Conservation (phyloP, 2,888 invertebrate species). For the Ischnus inquisitorius region DNA sequence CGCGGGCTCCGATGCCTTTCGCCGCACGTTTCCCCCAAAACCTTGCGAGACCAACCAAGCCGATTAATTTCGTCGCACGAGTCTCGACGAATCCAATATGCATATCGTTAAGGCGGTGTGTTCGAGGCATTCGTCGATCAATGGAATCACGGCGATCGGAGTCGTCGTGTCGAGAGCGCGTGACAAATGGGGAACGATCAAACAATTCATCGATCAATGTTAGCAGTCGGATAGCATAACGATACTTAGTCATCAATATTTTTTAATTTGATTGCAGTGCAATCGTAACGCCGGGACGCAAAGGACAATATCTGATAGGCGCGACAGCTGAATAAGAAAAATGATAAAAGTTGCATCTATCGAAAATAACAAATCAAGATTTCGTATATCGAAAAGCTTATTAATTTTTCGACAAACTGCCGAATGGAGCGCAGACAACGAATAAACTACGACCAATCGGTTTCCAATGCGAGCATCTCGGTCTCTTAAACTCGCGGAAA, state of each 20-base stretch:
- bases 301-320: no score
- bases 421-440: no score
- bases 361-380: no score
- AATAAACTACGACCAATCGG: no score
- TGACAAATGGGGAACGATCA: neutral
- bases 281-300: no score
- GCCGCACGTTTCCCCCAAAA: constrained; percentile 18
- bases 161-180: neutral
- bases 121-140: neutral
- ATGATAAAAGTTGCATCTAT: no score
- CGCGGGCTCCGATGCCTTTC: neutral
- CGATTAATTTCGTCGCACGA: constrained; percentile 57
- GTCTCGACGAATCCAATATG: constrained; percentile 41
- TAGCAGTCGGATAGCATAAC: neutral
- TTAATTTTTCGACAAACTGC: no score
- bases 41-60: constrained; percentile 44
- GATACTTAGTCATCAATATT: no score
- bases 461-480: neutral
- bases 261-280: no score
- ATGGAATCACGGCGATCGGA: neutral
- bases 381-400: no score
- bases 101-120: constrained; percentile 26
- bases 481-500: neutral
- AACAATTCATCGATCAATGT: neutral
- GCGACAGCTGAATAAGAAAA: no score